Base-by-base conservation (phyloP, 2,113 vertebrate species). In the Sterna hirundo region DNA sequence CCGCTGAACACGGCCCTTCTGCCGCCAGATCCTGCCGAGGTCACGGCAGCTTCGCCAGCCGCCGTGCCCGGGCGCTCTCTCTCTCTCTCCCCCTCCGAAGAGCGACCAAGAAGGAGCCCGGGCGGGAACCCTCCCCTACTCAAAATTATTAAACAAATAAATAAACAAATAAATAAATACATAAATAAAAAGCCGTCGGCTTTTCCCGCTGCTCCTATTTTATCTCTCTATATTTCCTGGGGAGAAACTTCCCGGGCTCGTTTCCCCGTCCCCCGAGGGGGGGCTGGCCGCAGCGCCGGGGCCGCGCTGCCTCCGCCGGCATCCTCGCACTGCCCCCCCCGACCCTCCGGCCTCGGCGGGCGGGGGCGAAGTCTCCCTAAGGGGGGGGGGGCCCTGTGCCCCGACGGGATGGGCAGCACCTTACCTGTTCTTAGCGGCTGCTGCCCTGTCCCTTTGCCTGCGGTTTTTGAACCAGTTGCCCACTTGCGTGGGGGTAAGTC, bases 391-490 rank as follows among this genome's bases (percentile, higher is more conserved):
- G 58, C 2, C 10, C 58, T 18, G 79, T 14, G 51, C 54, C 58
- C 78, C 68, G 52, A 23, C 25, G 51, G 86, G 88, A 12, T 72
- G 72, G 93, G 88, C 83, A 78, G 88, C 89, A 97, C 98, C 94
- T 96, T 97, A 99, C 99, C 99, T 99, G 98, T 99, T 99, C 97
- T 99, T 99, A 34, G 99, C 99, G 40, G 99, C 99, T 72, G 99
- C 99, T 10, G 99, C 99, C 98, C 99, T 98, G 98, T 99, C 99
- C 97, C 99, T 99, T 98, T 99, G 99, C 98, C 99, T 98, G 90
- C 99, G 99, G 90, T 99, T 99, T 99, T 99, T 99, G 99, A 99
- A 99, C 99, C 99, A 99, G 98, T 99, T 99, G 96, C 99, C 99
- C 98, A 99, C 99, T 98, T 99, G 99, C 94, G 99, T 99, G 96